Evolutionary conservation across 2,113 vertebrate species (phyloP), one percentile per base, ranked within the genome.

Genomic region (Silurus glanis): DNA sequence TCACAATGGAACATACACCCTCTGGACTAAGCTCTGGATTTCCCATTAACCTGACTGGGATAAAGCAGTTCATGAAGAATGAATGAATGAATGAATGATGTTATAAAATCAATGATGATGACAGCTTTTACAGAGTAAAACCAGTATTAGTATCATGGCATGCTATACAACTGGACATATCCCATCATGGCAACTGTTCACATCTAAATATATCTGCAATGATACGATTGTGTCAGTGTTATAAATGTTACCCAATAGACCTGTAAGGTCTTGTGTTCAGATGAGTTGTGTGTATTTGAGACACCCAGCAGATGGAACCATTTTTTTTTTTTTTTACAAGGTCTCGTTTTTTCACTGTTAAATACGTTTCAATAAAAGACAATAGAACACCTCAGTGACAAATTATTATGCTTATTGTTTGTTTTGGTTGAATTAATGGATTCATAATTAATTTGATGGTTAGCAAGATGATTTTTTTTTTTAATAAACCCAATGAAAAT

Each of bases 291-390:
- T 16, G 6, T n/a, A 14, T 19, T 17, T 23, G 28, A 66, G 9
- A 28, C 37, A 71, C 25, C 69, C 83, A 85, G 83, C 28, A 89
- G 88, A 82, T 82, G 88, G 85, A 67, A 74, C 17, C 25, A 17
- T 5, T 2, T n/a, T 37, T 37, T 37, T 37, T 37, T 37, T 37
- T 37, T 37, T 37, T 62, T 62, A 51, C 17, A 59, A 12, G 8
- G 23, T 3, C 9, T 45, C 61, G 5, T 56, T 78, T 45, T 37
- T 74, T 5, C 66, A 62, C 21, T 8, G 61, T 5, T 23, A 19
- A 58, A 58, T 14, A 45, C 3, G 28, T 8, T 49, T 19, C 49
- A 47, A 5, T 21, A 49, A 16, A 69, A 17, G 10, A 66, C 9
- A 3, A 25, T 25, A 12, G 37, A 37, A 37, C 37, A 37, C 37